Percentiles rank a stretch among this genome's conserved stretches.
Conservation (phyloP, 2,113 vertebrate genomes). For the Melospiza melodia region DNA sequence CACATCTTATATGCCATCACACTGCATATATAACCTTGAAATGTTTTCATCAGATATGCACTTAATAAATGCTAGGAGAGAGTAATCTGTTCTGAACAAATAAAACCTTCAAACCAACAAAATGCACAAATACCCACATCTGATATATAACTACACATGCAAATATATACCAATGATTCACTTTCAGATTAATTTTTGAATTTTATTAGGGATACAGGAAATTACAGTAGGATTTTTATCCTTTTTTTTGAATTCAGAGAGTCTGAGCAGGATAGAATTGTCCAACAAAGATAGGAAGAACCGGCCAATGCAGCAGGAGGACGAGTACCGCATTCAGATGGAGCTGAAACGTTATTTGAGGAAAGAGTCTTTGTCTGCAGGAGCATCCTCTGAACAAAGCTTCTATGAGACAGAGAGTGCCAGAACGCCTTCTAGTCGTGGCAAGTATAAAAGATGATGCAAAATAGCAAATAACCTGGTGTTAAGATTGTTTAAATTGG, state of each 20-base stretch:
- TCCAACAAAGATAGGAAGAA: slow-evolving; percentile 88
- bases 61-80: neutral
- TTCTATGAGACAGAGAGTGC: slow-evolving; percentile 90
- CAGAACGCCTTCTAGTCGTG: slow-evolving; percentile 92
- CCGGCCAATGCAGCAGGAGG: slow-evolving; percentile 95
- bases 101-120: neutral
- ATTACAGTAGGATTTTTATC: neutral
- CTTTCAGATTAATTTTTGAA: neutral
- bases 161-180: too few relatives aligned
- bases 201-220: neutral
- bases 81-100: neutral
- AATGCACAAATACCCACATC: neutral
- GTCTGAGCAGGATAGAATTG: slow-evolving; percentile 80
- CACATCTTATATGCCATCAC: neutral
- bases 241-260: slow-evolving; percentile 72
- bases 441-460: slow-evolving; percentile 65
- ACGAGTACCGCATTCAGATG: slow-evolving; percentile 95
- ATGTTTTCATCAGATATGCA: neutral
- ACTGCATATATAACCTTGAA: neutral
- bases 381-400: slow-evolving; percentile 82
- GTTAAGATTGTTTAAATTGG: neutral
- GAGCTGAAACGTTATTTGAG: slow-evolving; percentile 91
- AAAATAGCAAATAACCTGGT: neutral
- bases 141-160: neutral
- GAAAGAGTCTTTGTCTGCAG: slow-evolving; percentile 83